Base-by-base conservation (phyloP, 1,140 invertebrate species). In the Aphaenogaster rudis region DNA sequence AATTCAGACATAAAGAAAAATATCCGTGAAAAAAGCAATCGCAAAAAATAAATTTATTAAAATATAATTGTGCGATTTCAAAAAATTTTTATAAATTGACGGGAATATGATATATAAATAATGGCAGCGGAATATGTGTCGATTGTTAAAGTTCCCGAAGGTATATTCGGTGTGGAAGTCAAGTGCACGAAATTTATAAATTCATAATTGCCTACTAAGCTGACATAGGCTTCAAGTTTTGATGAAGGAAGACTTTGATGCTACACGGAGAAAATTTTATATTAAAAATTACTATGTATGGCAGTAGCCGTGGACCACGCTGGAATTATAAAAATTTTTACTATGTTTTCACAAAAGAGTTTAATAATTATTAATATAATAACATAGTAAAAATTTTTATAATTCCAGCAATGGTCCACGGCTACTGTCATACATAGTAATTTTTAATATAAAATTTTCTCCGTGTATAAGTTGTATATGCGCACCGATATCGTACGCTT, bases 11-110 rank as follows among this genome's bases (percentile, higher is more conserved):
- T 48, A 50, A 28, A 74, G 9, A 74, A n/a, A 39, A 74, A 57
- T 39, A 52, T 52, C 1, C 15, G n/a, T 21, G 39, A 50, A 21
- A 52, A 71, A 71, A 63, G 13, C 28, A 63, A 63, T 63, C 8
- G 15, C 7, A 6, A 9, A 11, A 52, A 54, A 74, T 39, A 54
- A 54, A 13, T 74, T 11, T 52, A 9, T 72, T 74, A 39, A 54
- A 52, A 52, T 0, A 13, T 11, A 52, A 72, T 36, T 54, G 13
- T 8, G 21, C 42, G 1, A 72, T 36, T 72, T 13, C 3, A 36
- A 5, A 74, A 74, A 76, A 21, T n/a, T 74, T 74, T 17, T 36
- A 33, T 33, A 57, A 74, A 39, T 74, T 21, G 9, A 42, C 3
- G 6, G 5, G 2, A 28, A 71, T 48, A 15, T 15, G 11, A 39